Evolutionary conservation across 2,888 invertebrate species (phyloP).

Genomic region (Pristionchus japonicus): DNA sequence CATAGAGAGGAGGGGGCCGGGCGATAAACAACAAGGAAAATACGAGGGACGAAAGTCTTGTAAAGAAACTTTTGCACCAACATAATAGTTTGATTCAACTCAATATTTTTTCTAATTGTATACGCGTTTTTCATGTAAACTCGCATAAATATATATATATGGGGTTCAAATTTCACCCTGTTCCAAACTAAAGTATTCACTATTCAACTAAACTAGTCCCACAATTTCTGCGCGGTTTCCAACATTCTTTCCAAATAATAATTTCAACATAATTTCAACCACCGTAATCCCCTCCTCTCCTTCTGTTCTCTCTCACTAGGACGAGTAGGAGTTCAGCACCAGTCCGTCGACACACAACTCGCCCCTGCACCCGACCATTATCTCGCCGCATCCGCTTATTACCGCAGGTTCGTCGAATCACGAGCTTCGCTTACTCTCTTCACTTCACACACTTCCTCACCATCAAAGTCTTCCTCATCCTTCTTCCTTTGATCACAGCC

Average conservation of each 20-base stretch:
- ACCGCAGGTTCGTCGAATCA: neutral
- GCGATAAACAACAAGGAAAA: neutral
- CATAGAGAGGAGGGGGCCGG: neutral
- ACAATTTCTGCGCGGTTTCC: no score
- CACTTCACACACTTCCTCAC: neutral
- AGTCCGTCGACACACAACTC: neutral
- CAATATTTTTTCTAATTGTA: no score
- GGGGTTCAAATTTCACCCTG: no score
- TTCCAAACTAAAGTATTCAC: no score
- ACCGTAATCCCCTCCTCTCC: no score
- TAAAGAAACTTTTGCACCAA: neutral
- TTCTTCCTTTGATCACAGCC: neutral
- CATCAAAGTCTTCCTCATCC: neutral
- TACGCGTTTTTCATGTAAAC: no score
- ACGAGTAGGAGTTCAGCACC: no score
- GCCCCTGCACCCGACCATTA: neutral
- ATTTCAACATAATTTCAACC: no score
- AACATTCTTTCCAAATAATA: no score
- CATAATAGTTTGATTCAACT: neutral
- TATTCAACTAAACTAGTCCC: no score
- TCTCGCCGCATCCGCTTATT: neutral
- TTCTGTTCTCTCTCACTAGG: neutral
- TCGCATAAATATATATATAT: no score
- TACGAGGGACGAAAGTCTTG: neutral
- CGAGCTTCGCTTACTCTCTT: neutral